Base-by-base conservation (phyloP, 2,888 invertebrate genomes). In the Drosophila robusta region DNA sequence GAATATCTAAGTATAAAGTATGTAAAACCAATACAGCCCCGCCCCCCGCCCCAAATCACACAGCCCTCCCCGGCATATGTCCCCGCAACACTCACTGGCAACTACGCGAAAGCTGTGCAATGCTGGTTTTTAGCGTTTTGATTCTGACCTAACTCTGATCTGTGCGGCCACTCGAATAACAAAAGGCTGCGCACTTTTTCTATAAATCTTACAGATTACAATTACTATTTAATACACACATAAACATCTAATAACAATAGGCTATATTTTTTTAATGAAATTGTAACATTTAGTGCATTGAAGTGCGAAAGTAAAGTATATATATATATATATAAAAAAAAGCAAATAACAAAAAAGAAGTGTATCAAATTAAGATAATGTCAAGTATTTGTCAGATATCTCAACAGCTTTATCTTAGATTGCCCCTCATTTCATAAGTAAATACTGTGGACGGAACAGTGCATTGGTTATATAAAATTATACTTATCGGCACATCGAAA, bases 201-300 rank as follows among this genome's bases (percentile, higher is more conserved):
- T 70, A 77, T 67, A 50, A 44, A 66, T 62, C 76, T 64, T 71
- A 75, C 75, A 75, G 71, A 75, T 76, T 72, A 73, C 70, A 76
- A 77, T 73, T 73, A 76, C 58, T 76, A 73, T 64, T 75, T 74
- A 75, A 75, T 62, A 63, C 62, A 64, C 62, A 64, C 62, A 55
- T 61, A 73, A 58, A 57, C 60, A 69, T 66, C 26, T 66, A 63
- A 72, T 61, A 80, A 83, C 75, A 75, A 86, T 83, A 83, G 83
- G 80, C 83, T 83, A 83, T 78, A 83, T 83, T 83, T 83, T 83
- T 83, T 76, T 83, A 83, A 86, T 86, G 83, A 86, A 77, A 83
- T 76, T 83, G 66, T 80, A 83, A 83, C 68, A 77, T 67, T 75
- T 83, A 78, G 76, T 70, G 80, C 80, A 83, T 78, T 83, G 78